phyloP scores from a whole-genome alignment of 2,797 vertebrate species.

The Prionace glauca region DNA sequence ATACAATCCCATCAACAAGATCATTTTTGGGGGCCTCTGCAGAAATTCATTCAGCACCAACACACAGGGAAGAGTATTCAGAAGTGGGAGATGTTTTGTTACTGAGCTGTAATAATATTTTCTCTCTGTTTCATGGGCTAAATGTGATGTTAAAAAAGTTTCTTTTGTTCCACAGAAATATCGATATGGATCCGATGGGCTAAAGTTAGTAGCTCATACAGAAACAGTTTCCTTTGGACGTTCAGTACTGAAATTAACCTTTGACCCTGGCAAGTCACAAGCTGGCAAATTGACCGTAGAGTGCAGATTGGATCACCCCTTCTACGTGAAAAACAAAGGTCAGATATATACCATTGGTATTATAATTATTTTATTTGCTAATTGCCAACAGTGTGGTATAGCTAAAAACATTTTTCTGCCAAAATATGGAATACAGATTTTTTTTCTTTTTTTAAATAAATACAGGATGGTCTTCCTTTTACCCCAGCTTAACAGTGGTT shows the following conservation, averaged over 20 bases:
- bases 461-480: slow-evolving; percentile 96
- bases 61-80: neutral
- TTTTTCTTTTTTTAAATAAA: slow-evolving; percentile 42
- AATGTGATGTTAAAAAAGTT: slow-evolving; percentile 1
- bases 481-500: slow-evolving; percentile 97
- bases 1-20: neutral
- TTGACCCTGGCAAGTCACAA: slow-evolving; percentile 87
- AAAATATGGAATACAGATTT: slow-evolving; percentile 42
- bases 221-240: slow-evolving; percentile 87
- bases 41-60: neutral
- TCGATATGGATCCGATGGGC: slow-evolving; percentile 78
- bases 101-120: neutral
- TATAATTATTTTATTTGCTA: slow-evolving; percentile 13
- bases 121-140: neutral
- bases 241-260: slow-evolving; percentile 89
- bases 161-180: slow-evolving; percentile 59
- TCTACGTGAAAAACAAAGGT: slow-evolving; percentile 98
- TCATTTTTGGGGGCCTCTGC: neutral
- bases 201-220: slow-evolving; percentile 85
- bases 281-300: slow-evolving; percentile 81
- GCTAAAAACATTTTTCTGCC: neutral
- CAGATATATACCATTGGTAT: slow-evolving; percentile 40
- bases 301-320: slow-evolving; percentile 91
- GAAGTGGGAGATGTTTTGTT: neutral
- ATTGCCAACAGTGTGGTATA: neutral